These are phyloP conservation scores for Melanotus villosus DNA, from an alignment of 2,888 invertebrate species.

Conservation along the genomic window DNA sequence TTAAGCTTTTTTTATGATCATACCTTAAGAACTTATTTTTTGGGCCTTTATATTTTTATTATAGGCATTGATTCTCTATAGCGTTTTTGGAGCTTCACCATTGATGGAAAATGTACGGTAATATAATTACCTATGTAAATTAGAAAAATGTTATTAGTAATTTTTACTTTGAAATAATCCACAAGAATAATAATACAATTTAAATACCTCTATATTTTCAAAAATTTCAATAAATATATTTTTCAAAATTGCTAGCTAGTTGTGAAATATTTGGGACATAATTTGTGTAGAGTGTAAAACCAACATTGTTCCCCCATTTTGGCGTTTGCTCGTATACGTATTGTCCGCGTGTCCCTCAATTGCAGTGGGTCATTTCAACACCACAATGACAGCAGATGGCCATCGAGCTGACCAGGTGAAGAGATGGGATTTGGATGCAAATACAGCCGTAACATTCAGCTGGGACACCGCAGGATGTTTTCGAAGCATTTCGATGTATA, in stretches of 20 bases:
- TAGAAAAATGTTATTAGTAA: no score
- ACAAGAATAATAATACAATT: no score
- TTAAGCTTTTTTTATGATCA: no score
- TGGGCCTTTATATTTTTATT: no score
- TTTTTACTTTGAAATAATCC: no score
- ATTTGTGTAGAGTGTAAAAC: slow-evolving; percentile 26
- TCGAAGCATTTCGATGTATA: slow-evolving; percentile 23
- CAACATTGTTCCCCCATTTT: slow-evolving; percentile 39
- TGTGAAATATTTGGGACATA: slow-evolving; percentile 17
- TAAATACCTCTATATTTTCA: no score
- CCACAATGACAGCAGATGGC: slow-evolving; percentile 67
- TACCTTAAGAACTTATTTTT: no score
- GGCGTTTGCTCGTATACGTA: slow-evolving; percentile 37
- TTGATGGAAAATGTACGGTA: no score
- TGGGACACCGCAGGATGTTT: slow-evolving; percentile 43
- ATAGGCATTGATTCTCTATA: no score
- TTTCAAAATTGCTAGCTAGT: neutral
- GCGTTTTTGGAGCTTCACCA: no score
- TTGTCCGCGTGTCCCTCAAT: slow-evolving; percentile 43
- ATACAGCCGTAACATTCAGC: slow-evolving; percentile 48
- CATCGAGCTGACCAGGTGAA: slow-evolving; percentile 64
- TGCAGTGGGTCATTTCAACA: slow-evolving; percentile 63
- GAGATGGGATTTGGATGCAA: slow-evolving; percentile 57
- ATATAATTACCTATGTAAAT: no score
- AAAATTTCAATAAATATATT: no score